A percentile compares a stretch with the other conserved stretches of the same genome.
phyloP scores from a whole-genome alignment of 2,888 invertebrate genomes.

The Megastigmus dorsalis region DNA sequence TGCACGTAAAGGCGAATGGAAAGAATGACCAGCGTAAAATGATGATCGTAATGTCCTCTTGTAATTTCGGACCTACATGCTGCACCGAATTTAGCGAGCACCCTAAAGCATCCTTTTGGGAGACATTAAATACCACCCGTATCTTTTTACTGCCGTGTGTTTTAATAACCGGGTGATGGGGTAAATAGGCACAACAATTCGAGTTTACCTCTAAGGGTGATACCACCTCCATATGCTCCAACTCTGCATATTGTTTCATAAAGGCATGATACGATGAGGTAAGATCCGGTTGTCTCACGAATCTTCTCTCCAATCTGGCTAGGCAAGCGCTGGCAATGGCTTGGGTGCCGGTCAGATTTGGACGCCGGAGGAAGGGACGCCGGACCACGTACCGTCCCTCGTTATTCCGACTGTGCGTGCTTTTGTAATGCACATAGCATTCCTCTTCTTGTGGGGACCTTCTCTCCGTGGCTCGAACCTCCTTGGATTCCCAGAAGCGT shows the following conservation, averaged over 20 bases:
- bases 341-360: neutral
- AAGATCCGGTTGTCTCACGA: neutral
- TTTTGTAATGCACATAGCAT: neutral
- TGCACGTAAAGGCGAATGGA: neutral
- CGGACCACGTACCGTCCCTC: neutral
- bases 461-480: neutral
- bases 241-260: neutral
- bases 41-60: neutral
- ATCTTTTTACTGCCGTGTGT: neutral
- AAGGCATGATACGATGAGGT: neutral
- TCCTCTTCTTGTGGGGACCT: neutral
- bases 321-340: neutral
- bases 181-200: neutral
- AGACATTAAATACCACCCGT: neutral
- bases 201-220: neutral
- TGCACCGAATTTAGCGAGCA: neutral
- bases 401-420: neutral
- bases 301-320: neutral
- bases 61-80: neutral
- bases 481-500: conserved; percentile 1
- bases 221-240: neutral
- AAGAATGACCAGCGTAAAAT: neutral
- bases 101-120: neutral
- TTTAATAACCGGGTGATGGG: neutral
- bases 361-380: neutral